Base-by-base conservation (phyloP, 2,797 vertebrate species). In the Amphiprion clarkii region DNA sequence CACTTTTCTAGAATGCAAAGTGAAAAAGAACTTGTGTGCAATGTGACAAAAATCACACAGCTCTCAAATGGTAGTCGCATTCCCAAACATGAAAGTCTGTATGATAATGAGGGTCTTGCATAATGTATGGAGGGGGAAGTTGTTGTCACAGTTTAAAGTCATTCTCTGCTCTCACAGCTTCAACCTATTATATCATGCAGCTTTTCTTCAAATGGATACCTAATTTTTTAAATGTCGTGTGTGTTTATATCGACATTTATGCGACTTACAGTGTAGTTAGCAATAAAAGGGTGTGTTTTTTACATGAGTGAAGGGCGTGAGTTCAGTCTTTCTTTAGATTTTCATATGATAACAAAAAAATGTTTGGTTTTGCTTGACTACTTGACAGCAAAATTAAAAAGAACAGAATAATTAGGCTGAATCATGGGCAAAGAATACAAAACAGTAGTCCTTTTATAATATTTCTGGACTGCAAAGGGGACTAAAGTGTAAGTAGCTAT, bases 61-160 rank as follows among this genome's bases (percentile, higher is more conserved):
- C 29, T 49, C n/a, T 23, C 48, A 52, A 17, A 23, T 23, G 8
- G 5, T 36, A 1, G 19, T 23, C 29, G 33, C 46, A 16, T 52
- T 59, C 68, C 56, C 64, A 25, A 60, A 82, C 67, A 69, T 62
- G 58, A 81, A 89, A 66, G 44, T 55, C 53, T 3, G 58, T 23
- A 65, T 80, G 67, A 84, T 75, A 89, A 84, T 83, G 71, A 86
- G 27, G 36, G 27, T 29, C 58, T 60, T 87, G 62, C 75, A 92
- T 91, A 70, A 91, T 89, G 87, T 61, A 91, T 77, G 6, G 61
- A 23, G 67, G 58, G 27, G 61, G 65, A 79, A 73, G 65, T 72
- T 60, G 68, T 62, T 79, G 42, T 76, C 67, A 54, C 23, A 21
- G 25, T 61, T 75, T 55, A 63, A 56, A 56, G 71, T 46, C 11